Evolutionary conservation across 2,888 invertebrate species (phyloP), one percentile per base, ranked within the genome.

Genomic region (Philereme vetulata): DNA sequence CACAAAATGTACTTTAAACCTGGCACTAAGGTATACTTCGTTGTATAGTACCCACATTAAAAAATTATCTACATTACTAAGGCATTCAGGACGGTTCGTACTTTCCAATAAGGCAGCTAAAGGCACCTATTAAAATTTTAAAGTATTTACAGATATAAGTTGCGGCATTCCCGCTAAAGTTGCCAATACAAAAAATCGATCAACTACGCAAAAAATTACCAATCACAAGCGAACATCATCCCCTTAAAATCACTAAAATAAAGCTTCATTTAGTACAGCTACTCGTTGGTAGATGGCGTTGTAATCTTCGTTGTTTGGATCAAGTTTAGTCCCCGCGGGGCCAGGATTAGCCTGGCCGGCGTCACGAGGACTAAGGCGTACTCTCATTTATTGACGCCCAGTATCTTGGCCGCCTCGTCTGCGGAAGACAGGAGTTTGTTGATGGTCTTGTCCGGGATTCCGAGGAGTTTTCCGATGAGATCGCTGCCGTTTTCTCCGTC

Each of bases 391-490:
- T 96, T 96, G 53, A 98, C 96, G 33, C 98, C 96, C 33, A 98
- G 91, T 67, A 98, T 94, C 81, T 97, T 96, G 1, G 98, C 98
- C 33, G 98, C 98, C 80, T 97, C 97, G 36, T 97, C 95, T 0
- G 96, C 94, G 2, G 97, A 96, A 4, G 95, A 94, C 38, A 98
- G 93, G 67, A 96, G 94, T 84, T 96, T 95, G 78, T 98, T 98
- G 56, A 98, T 95, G 63, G 96, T 95, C 70, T 96, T 95, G 82
- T 97, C 97, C 45, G 96, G 95, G 63, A 98, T 97, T 0, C 98
- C 98, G 11, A 98, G 90, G 1, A 98, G 93, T 84, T 98, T 97
- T 7, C 97, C 97, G 71, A 98, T 97, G 59, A 98, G 93, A 82
- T 97, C 97, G 62, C 94, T 93, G 52, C 93, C 93, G 47, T 93